Conservation (phyloP, 2,888 invertebrate species). For the Thereva unica region DNA sequence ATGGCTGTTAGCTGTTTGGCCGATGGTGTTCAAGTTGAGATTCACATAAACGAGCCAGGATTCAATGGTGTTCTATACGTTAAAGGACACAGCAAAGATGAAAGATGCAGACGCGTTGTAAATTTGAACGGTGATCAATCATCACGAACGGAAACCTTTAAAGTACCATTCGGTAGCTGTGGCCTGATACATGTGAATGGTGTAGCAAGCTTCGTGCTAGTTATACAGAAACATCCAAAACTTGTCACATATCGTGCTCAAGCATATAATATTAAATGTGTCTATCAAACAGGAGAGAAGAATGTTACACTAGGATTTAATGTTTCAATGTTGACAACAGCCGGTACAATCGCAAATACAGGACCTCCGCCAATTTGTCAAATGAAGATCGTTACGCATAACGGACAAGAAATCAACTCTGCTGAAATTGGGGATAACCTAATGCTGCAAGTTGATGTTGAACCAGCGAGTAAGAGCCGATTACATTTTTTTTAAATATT, state of each 20-base stretch:
- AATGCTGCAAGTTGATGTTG: conserved; percentile 82
- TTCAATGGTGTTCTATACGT: conserved; percentile 92
- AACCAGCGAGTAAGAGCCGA: conserved; percentile 67
- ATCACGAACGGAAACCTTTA: conserved; percentile 75
- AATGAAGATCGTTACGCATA: conserved; percentile 87
- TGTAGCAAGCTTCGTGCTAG: conserved; percentile 88
- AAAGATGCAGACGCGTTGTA: conserved; percentile 81
- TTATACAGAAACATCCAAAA: conserved; percentile 95
- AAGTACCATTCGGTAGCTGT: conserved; percentile 88
- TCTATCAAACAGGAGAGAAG: conserved; percentile 92
- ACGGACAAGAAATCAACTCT: conserved; percentile 85
- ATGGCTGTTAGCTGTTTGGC: conserved; percentile 88
- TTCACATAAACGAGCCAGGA: conserved; percentile 70
- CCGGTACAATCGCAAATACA: conserved; percentile 92
- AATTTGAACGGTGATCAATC: conserved; percentile 72
- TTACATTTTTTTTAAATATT: conserved; percentile 7
- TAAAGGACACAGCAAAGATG: conserved; percentile 92
- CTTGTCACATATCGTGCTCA: conserved; percentile 92
- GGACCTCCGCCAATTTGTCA: conserved; percentile 91
- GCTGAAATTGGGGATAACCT: conserved; percentile 92
- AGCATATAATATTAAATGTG: conserved; percentile 94
- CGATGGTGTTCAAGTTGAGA: conserved; percentile 86
- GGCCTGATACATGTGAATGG: conserved; percentile 90
- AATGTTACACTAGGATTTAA: conserved; percentile 92
- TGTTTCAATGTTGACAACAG: conserved; percentile 93